phyloP scores from a whole-genome alignment of 2,888 invertebrate species.

The Lottia scabra region DNA sequence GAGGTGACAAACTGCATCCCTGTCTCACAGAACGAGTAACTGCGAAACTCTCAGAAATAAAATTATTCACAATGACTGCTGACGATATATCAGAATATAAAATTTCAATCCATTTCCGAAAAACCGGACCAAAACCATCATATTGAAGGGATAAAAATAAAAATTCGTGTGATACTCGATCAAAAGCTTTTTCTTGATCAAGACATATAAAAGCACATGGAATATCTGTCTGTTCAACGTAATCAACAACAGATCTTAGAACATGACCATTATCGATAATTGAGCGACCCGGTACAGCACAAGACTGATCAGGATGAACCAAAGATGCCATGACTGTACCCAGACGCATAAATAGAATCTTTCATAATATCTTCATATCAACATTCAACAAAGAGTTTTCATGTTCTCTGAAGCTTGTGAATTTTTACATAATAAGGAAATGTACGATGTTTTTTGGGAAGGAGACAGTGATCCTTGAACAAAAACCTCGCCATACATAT shows the following conservation, averaged over 20 bases:
- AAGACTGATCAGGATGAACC: constrained; percentile 37
- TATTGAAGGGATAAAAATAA: constrained; percentile 29
- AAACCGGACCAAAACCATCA: constrained; percentile 35
- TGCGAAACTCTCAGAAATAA: constrained; percentile 30
- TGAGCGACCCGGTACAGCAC: constrained; percentile 33
- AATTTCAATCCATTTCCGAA: constrained; percentile 36
- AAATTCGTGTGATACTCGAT: constrained; percentile 36
- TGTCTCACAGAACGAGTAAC: constrained; percentile 29
- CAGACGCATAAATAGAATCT: constrained; percentile 34
- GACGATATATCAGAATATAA: constrained; percentile 32
- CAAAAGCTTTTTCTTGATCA: constrained; percentile 46
- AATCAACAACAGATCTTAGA: constrained; percentile 31
- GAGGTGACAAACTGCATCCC: constrained; percentile 30
- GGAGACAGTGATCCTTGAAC: constrained; percentile 17
- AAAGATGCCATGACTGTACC: constrained; percentile 26
- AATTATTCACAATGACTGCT: constrained; percentile 33
- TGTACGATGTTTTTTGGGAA: constrained; percentile 19
- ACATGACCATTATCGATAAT: constrained; percentile 41
- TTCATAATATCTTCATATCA: constrained; percentile 39
- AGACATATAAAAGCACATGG: constrained; percentile 32
- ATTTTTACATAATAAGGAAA: constrained; percentile 37
- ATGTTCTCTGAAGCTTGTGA: constrained; percentile 19
- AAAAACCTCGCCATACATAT: constrained; percentile 20
- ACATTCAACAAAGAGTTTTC: constrained; percentile 36
- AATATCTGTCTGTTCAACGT: constrained; percentile 32